Base-by-base conservation (phyloP, 2,888 invertebrate genomes). In the Cecidostiba fungosa region DNA sequence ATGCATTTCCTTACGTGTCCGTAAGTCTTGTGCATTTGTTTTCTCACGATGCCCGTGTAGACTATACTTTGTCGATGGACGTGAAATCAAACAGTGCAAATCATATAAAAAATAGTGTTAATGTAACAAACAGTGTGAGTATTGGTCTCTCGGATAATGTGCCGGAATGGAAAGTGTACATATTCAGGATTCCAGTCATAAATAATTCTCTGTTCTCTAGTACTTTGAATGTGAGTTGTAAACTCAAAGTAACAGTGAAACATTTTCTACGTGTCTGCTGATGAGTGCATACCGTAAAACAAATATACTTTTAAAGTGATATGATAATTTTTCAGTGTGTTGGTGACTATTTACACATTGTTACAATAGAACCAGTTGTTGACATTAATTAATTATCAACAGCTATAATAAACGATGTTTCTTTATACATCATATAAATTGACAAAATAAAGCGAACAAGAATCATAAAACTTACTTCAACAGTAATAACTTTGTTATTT, bases 51-150 rank as follows among this genome's bases (percentile, higher is more conserved):
- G 54, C 54, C 1, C 54, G 6, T 6, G 54, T 59, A 1, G n/a
- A 59, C 23, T 59, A 59, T 6, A 59, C n/a, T 59, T 59, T 59
- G 2, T 6, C 54, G n/a, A 59, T 59, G 54, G 23, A 8, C n/a
- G n/a, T 59, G n/a, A 59, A 59, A 8, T 59, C 54, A 2, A 8
- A n/a, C n/a, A n/a, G 54, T n/a, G 19, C 8, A 6, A 59, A n/a
- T 59, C n/a, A 4, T 59, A n/a, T n/a, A 23, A 59, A 59, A 59
- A 59, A 59, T n/a, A 59, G 54, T n/a, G 54, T 59, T n/a, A 59
- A 59, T n/a, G 23, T 59, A 4, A 59, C 54, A 6, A 59, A 59
- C n/a, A 23, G 54, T 59, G 54, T 59, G 6, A 23, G 23, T 59
- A 23, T 59, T 8, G n/a, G 54, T 59, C 54, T 4, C 6, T 59